Percentiles rank a stretch among this genome's conserved stretches.
phyloP scores from a whole-genome alignment of 2,888 invertebrate species.

The Choristoneura rosaceana region DNA sequence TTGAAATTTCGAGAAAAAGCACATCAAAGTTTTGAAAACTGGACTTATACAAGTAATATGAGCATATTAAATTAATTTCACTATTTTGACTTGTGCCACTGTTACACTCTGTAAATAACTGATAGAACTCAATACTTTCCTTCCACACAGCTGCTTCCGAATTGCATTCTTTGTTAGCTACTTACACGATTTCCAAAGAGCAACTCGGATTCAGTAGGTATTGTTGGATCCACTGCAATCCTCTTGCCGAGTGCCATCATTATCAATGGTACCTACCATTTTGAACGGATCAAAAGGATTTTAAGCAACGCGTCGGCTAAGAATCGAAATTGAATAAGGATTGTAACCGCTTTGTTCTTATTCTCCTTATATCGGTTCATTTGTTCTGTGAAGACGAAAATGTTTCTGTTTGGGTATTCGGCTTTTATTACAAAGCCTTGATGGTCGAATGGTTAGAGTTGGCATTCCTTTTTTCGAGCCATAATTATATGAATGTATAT shows the following conservation, averaged over 20 bases:
- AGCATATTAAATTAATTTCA: no score
- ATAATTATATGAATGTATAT: background rate
- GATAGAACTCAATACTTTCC: background rate
- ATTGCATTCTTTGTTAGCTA: background rate
- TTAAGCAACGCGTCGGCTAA: conserved; percentile 9
- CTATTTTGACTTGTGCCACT: no score
- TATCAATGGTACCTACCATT: conserved; percentile 18
- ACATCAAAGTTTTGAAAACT: no score
- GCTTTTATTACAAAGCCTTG: background rate
- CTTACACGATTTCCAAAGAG: conserved; percentile 3
- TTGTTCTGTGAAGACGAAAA: conserved; percentile 6
- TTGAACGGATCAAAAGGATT: conserved; percentile 20
- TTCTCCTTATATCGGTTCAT: conserved; percentile 10
- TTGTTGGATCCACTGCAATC: conserved; percentile 12
- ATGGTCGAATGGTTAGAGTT: background rate
- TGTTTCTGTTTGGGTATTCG: background rate
- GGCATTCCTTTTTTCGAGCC: background rate
- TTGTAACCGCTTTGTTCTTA: conserved; percentile 21
- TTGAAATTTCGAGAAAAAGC: no score
- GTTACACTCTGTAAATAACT: background rate
- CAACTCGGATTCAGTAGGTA: background rate
- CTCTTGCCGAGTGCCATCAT: conserved; percentile 11
- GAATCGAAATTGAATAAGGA: conserved; percentile 19
- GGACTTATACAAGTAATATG: no score
- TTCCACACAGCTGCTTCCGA: background rate